Evolutionary conservation across 2,888 invertebrate genomes (phyloP).

Genomic region (Troglohyphantes excavatus): DNA sequence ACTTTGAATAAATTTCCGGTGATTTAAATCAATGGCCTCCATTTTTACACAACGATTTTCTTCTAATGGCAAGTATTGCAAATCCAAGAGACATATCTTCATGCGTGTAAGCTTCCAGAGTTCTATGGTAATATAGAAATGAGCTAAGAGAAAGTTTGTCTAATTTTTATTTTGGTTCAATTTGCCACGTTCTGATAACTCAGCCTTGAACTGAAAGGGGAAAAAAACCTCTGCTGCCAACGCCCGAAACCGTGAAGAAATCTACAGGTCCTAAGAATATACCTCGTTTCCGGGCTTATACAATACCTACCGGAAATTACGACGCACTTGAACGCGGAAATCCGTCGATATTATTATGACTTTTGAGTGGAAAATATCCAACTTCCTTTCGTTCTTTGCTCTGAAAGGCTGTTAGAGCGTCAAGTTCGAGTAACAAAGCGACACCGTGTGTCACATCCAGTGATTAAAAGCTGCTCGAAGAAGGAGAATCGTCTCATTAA

Average conservation of each 20-base stretch:
- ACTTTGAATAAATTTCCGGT: too few relatives aligned
- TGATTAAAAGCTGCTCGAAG: slow-evolving; percentile 11
- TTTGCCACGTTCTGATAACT: slow-evolving; percentile 72
- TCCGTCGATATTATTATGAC: slow-evolving; percentile 65
- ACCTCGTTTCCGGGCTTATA: slow-evolving; percentile 70
- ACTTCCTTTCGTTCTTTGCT: slow-evolving; percentile 20
- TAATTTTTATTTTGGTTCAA: slow-evolving; percentile 14
- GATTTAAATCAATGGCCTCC: too few relatives aligned
- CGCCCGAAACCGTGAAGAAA: slow-evolving; percentile 67
- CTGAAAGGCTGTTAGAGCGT: slow-evolving; percentile 29
- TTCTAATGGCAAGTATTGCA: too few relatives aligned
- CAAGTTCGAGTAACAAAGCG: slow-evolving; percentile 21
- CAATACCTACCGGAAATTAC: slow-evolving; percentile 71
- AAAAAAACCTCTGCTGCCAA: slow-evolving; percentile 26
- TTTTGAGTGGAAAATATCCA: slow-evolving; percentile 57
- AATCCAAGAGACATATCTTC: too few relatives aligned
- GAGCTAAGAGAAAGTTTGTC: slow-evolving; percentile 31
- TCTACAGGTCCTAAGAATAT: slow-evolving; percentile 62
- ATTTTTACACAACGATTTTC: too few relatives aligned
- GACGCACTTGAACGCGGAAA: slow-evolving; percentile 68
- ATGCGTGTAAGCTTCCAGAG: background rate
- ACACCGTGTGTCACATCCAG: slow-evolving; percentile 15
- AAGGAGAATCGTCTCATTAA: background rate
- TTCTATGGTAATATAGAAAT: background rate
- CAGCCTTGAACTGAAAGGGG: slow-evolving; percentile 65